Conservation (phyloP, 2,797 vertebrate genomes). For the Hylomyscus alleni region DNA sequence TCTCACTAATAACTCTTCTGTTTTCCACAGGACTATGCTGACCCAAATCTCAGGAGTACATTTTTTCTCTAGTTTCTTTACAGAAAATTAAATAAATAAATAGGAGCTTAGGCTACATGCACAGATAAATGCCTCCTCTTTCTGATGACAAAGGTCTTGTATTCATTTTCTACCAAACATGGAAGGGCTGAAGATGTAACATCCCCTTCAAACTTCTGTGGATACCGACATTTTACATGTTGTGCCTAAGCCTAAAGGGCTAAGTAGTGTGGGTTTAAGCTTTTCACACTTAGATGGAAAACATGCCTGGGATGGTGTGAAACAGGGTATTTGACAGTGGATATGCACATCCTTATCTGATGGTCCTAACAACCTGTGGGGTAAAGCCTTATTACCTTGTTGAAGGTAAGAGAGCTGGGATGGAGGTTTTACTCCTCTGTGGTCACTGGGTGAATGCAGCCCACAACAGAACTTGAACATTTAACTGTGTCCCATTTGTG, state of each 20-base stretch:
- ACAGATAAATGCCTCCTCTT: background rate
- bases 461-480: background rate
- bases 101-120: background rate
- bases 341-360: background rate
- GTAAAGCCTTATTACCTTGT: background rate
- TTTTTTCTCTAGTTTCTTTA: background rate
- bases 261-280: background rate
- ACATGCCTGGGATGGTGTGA: background rate
- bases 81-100: background rate
- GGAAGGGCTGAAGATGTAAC: background rate
- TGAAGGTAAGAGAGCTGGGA: background rate
- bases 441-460: background rate
- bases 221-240: background rate
- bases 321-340: background rate
- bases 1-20: conserved; percentile 5
- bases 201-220: background rate
- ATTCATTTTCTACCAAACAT: background rate
- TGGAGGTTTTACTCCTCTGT: background rate
- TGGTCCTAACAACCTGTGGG: background rate
- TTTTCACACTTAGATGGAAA: background rate
- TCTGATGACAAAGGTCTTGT: background rate
- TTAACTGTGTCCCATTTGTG: background rate
- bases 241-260: background rate
- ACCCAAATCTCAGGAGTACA: background rate
- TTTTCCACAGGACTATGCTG: background rate